Evolutionary conservation across 1,140 invertebrate genomes (phyloP).

Genomic region (Macrostomum lignano): DNA sequence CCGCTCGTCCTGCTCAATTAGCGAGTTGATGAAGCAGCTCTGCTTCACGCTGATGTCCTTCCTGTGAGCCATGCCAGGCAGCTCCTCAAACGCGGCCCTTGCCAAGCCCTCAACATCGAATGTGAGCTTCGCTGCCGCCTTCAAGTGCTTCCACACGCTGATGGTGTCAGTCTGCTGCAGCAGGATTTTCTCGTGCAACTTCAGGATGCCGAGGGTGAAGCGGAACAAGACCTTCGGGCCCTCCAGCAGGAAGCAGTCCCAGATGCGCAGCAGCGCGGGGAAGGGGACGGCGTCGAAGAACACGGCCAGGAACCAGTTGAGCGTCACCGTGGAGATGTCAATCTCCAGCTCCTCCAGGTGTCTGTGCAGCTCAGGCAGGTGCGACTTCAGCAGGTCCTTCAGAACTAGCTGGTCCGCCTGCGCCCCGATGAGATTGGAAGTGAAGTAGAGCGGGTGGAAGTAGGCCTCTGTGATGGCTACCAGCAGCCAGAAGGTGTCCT

Average conservation of each 20-base stretch:
- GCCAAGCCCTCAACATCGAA: conserved; percentile 31
- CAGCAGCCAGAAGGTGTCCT: conserved; percentile 34
- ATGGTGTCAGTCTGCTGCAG: conserved; percentile 28
- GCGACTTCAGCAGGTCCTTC: conserved; percentile 26
- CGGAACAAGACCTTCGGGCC: conserved; percentile 26
- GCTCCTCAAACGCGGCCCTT: too few species aligned
- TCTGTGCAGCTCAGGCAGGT: conserved; percentile 22
- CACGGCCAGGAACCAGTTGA: conserved; percentile 33
- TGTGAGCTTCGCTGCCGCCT: conserved; percentile 28
- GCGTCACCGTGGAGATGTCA: conserved; percentile 30
- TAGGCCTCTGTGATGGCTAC: too few species aligned
- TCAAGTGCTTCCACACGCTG: conserved; percentile 30
- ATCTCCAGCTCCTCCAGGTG: conserved; percentile 30
- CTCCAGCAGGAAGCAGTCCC: too few species aligned
- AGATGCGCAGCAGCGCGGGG: conserved; percentile 29
- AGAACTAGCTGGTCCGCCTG: too few species aligned
- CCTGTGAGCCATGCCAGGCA: too few species aligned
- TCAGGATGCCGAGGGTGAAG: conserved; percentile 21
- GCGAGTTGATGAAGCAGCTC: too few species aligned
- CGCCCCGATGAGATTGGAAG: conserved; percentile 30
- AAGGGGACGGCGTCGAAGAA: conserved; percentile 33
- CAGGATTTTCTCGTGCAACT: conserved; percentile 25
- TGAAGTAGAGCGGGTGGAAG: conserved; percentile 30
- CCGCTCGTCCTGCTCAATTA: too few species aligned
- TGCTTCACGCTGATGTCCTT: too few species aligned